Base-by-base conservation (phyloP, 2,113 vertebrate genomes). In the Istiophorus platypterus region DNA sequence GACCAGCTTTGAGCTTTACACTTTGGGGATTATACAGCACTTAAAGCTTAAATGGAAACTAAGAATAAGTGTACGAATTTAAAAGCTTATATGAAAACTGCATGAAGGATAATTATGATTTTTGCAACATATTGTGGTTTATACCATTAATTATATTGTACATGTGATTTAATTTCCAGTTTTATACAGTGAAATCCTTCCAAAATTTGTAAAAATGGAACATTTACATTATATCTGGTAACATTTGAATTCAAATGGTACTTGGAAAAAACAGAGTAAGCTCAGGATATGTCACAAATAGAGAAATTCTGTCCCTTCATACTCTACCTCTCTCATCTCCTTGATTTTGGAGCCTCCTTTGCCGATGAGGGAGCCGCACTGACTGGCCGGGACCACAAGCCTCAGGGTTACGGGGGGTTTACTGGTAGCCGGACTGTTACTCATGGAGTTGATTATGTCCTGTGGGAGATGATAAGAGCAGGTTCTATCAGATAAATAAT, bases 381-480 rank as follows among this genome's bases (percentile, higher is more conserved):
- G 98, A 78, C 98, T 99, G 37, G 98, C 98, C 0, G 98, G 98
- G 52, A 99, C 98, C 0, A 99, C 98, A 26, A 99, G 91, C 54
- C 98, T 92, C 91, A 99, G 93, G 0, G 98, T 99, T 51, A 99
- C 98, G 0, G 98, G 98, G 5, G 98, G 98, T 85, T 99, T 99
- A 92, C 98, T 99, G 93, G 98, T 99, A 68, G 98, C 98, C 0
- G 98, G 97, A 87, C 97, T 99, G 95, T 98, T 99, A 95, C 97
- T 99, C 98, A 99, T 99, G 54, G 98, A 99, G 90, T 98, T 99
- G 90, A 97, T 97, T 76, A 99, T 99, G 87, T 99, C 98, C 98
- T 99, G 89, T 68, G 12, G 49, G 13, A 9, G 61, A 3, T 14
- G 41, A 57, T 52, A 41, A 62, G 22, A 67, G 0, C 7, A 37